These are phyloP conservation scores for Morone saxatilis DNA, from an alignment of 2,113 vertebrate genomes.

Conservation along the genomic window DNA sequence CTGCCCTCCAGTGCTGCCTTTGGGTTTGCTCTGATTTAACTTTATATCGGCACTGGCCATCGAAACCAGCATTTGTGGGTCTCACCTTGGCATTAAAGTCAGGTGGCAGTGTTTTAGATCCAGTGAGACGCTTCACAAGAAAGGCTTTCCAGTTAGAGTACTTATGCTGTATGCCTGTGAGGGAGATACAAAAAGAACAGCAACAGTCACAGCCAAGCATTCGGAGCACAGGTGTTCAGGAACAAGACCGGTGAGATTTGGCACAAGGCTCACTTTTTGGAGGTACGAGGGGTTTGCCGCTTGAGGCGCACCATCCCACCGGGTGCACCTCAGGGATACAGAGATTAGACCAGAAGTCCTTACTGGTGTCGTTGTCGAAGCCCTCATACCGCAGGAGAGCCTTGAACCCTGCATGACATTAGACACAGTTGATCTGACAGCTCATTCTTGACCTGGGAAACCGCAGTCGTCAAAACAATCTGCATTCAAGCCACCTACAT, in stretches of 20 bases:
- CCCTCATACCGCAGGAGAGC: constrained; percentile 96
- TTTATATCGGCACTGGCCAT: background rate
- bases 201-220: background rate
- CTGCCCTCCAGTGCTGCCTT: too few relatives aligned
- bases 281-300: constrained; percentile 95
- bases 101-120: constrained; percentile 98
- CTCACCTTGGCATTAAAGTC: constrained; percentile 96
- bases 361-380: constrained; percentile 94
- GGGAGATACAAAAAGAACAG: background rate
- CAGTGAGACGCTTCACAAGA: constrained; percentile 98
- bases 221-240: background rate
- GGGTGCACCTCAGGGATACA: constrained; percentile 95
- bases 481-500: background rate
- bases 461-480: background rate
- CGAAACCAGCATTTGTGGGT: background rate
- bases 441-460: background rate
- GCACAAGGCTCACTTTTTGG: constrained; percentile 88
- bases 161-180: constrained; percentile 95
- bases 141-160: constrained; percentile 99
- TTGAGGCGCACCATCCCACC: constrained; percentile 98
- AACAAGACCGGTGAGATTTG: background rate
- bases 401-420: constrained; percentile 89
- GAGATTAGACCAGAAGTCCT: constrained; percentile 97
- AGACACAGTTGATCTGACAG: background rate
- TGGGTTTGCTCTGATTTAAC: too few relatives aligned